phyloP scores from a whole-genome alignment of 2,888 invertebrate species.

The Acronicta psi region DNA sequence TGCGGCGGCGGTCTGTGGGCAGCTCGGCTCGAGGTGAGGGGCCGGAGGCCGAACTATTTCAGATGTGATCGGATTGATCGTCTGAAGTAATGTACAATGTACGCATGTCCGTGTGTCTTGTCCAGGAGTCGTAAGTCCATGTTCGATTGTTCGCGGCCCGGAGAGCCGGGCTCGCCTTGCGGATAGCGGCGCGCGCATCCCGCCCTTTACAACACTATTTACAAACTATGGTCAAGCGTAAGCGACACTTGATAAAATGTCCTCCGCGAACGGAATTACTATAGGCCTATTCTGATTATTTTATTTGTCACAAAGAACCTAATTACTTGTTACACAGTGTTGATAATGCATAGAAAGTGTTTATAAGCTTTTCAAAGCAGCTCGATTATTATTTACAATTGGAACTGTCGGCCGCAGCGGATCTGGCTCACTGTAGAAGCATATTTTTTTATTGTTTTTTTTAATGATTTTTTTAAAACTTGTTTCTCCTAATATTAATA shows the following conservation, averaged over 20 bases:
- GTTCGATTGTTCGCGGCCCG: conserved; percentile 12
- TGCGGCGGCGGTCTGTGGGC: conserved; percentile 8
- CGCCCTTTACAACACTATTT: conserved; percentile 64
- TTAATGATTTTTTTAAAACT: conserved; percentile 63
- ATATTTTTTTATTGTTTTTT: conserved; percentile 69
- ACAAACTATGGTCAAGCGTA: conserved; percentile 64
- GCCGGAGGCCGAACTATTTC: conserved; percentile 8
- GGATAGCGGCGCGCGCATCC: conserved; percentile 51
- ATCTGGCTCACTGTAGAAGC: conserved; percentile 75
- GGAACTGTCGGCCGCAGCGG: conserved; percentile 66
- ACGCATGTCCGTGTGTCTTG: conserved; percentile 27
- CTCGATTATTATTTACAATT: conserved; percentile 79
- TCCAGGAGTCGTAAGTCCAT: conserved; percentile 38
- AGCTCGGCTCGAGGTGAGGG: conserved; percentile 13
- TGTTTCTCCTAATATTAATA: conserved; percentile 63
- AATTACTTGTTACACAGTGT: conserved; percentile 73
- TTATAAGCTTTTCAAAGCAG: conserved; percentile 78
- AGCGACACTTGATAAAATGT: conserved; percentile 63
- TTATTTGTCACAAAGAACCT: conserved; percentile 68
- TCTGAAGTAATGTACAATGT: conserved; percentile 17
- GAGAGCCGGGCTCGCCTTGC: conserved; percentile 25
- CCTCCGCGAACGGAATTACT: conserved; percentile 60
- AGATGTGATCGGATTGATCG: conserved; percentile 12
- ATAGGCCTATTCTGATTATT: conserved; percentile 74
- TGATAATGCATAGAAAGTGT: conserved; percentile 81